A percentile compares a stretch with the other conserved stretches of the same genome.
These are phyloP conservation scores for Diadophis punctatus DNA, from an alignment of 2,113 vertebrate genomes.

Conservation along the genomic window DNA sequence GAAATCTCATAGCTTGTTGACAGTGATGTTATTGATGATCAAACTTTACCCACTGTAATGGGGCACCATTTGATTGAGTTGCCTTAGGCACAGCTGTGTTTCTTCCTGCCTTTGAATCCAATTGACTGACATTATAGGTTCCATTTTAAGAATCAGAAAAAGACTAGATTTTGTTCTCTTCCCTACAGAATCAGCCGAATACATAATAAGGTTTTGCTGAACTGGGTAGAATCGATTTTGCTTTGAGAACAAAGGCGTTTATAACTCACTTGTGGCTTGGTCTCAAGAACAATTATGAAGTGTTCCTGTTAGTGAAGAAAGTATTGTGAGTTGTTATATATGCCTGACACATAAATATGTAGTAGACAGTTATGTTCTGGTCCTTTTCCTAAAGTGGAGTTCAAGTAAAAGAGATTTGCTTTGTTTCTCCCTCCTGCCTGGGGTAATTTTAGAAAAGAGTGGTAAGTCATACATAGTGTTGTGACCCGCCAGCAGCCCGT, in stretches of 20 bases:
- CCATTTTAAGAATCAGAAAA: conserved; percentile 34
- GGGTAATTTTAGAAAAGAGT: neutral
- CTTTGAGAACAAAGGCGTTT: conserved; percentile 55
- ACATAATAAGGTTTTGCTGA: conserved; percentile 49
- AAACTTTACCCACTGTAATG: neutral
- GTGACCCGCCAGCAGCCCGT: no score
- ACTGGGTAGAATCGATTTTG: conserved; percentile 58
- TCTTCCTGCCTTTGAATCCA: conserved; percentile 10
- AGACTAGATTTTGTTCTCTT: conserved; percentile 37
- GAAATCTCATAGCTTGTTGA: neutral
- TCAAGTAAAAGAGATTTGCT: conserved; percentile 1
- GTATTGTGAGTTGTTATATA: neutral
- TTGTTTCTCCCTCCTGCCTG: neutral
- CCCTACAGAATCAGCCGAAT: conserved; percentile 53
- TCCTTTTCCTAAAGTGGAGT: conserved; percentile 13
- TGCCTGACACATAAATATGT: conserved; percentile 18
- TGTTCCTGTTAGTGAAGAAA: conserved; percentile 49
- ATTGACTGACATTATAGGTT: conserved; percentile 29
- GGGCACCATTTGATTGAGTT: neutral
- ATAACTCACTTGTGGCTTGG: conserved; percentile 53
- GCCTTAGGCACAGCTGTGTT: neutral
- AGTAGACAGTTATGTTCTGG: neutral
- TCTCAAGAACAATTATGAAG: conserved; percentile 50
- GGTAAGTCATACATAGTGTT: neutral
- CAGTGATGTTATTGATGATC: neutral